These are phyloP conservation scores for Trachythela sp. DNA, from an alignment of 64 coral and sea anemone species.

Conservation along the genomic window DNA sequence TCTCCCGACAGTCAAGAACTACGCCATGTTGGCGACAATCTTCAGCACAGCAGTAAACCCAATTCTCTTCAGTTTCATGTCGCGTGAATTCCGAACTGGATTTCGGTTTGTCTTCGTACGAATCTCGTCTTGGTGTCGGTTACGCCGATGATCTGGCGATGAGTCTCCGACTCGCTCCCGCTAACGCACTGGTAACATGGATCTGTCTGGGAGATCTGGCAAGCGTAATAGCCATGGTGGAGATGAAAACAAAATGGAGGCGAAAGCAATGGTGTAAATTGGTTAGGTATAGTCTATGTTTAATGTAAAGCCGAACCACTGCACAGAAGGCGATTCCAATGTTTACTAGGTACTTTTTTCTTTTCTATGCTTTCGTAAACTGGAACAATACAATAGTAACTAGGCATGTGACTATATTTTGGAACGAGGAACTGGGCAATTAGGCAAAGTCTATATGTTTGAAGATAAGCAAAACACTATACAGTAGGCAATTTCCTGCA, in stretches of 20 bases:
- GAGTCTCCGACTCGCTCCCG: neutral
- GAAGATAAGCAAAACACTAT: too few species aligned
- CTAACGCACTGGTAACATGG: conserved; percentile 4
- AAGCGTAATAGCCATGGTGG: neutral
- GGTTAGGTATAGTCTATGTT: too few species aligned
- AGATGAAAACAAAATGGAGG: neutral
- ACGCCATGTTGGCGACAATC: neutral
- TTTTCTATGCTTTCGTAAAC: too few species aligned
- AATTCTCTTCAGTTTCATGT: conserved; percentile 15
- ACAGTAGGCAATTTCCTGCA: too few species aligned
- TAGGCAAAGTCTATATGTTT: too few species aligned
- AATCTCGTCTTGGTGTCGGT: neutral
- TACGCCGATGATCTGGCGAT: neutral
- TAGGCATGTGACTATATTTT: too few species aligned
- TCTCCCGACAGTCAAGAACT: neutral
- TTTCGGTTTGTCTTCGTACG: neutral
- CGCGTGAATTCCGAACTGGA: neutral
- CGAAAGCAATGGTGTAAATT: neutral
- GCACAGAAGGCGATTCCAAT: too few species aligned
- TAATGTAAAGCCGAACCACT: too few species aligned
- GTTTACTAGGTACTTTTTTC: too few species aligned
- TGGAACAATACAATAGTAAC: too few species aligned
- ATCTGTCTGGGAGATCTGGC: neutral
- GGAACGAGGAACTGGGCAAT: too few species aligned
- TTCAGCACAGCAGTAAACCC: neutral